phyloP scores from a whole-genome alignment of 1,140 invertebrate genomes.

The Dinoponera quadriceps region DNA sequence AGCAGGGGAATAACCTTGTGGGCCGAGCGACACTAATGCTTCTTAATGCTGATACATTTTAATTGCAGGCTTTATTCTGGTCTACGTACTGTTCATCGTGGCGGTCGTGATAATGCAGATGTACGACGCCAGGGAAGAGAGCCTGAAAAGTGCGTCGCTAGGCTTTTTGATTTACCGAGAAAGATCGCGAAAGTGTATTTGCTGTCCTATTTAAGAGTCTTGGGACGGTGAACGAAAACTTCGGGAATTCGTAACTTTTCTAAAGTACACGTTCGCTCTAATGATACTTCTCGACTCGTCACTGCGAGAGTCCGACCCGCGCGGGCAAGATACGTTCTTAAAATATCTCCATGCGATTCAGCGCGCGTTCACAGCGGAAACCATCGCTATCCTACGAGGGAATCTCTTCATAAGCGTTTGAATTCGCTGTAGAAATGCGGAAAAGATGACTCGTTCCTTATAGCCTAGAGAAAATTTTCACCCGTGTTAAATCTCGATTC shows the following conservation, averaged over 20 bases:
- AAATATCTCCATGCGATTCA: slow-evolving; percentile 19
- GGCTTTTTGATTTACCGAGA: slow-evolving; percentile 3
- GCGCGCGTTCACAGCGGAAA: neutral
- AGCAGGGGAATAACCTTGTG: neutral
- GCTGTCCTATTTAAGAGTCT: slow-evolving; percentile 15
- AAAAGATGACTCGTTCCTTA: slow-evolving; percentile 29
- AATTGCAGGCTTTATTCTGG: slow-evolving; percentile 85
- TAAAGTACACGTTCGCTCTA: slow-evolving; percentile 11
- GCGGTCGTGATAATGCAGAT: slow-evolving; percentile 86
- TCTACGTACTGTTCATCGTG: slow-evolving; percentile 88
- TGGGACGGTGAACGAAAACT: neutral
- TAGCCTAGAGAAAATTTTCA: slow-evolving; percentile 52
- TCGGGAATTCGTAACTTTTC: slow-evolving; percentile 13
- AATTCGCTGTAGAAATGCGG: slow-evolving; percentile 22
- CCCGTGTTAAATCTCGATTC: slow-evolving; percentile 62
- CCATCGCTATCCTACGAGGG: slow-evolving; percentile 14
- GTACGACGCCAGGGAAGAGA: slow-evolving; percentile 76
- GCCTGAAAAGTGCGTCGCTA: slow-evolving; percentile 71
- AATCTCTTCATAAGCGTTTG: neutral
- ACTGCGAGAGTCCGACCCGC: neutral
- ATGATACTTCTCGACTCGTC: slow-evolving; percentile 3
- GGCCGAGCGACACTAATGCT: slow-evolving; percentile 13
- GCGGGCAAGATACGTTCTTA: slow-evolving; percentile 6
- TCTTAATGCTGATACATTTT: slow-evolving; percentile 68
- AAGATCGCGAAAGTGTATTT: neutral